Conservation (phyloP, 2,888 invertebrate genomes). For the Zygogramma bicolorata region DNA sequence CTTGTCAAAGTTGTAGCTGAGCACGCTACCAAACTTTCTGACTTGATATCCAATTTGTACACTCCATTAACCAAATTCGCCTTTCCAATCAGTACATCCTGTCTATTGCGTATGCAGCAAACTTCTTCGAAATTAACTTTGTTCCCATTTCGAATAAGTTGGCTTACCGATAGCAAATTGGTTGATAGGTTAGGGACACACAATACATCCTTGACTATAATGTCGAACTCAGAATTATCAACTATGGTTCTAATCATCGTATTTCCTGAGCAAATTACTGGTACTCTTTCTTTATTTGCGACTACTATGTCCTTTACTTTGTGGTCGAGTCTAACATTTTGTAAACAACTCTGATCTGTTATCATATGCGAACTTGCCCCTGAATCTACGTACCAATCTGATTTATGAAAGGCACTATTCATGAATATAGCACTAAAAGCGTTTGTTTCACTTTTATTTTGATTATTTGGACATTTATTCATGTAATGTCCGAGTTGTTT, state of each 20-base stretch:
- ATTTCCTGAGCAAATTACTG: conserved; percentile 43
- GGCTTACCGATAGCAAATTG: not conserved
- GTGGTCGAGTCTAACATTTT: conserved; percentile 15
- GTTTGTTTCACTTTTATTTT: not conserved
- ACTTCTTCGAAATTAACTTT: not conserved
- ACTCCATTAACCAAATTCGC: not conserved
- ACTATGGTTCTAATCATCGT: conserved; percentile 38
- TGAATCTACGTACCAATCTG: conserved; percentile 53
- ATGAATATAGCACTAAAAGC: conserved; percentile 49
- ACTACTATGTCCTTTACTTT: conserved; percentile 39
- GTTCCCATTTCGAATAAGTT: not conserved
- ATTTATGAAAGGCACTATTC: conserved; percentile 30
- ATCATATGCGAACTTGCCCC: conserved; percentile 52
- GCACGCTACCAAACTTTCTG: not conserved
- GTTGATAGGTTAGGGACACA: conserved; percentile 44
- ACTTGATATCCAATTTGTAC: not conserved
- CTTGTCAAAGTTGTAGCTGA: not conserved
- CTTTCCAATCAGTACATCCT: not conserved
- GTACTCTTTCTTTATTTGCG: conserved; percentile 37
- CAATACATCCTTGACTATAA: conserved; percentile 38
- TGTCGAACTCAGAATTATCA: conserved; percentile 17
- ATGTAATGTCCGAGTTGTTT: conserved; percentile 41
- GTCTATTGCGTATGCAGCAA: not conserved
- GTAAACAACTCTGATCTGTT: conserved; percentile 26
- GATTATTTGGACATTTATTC: not conserved